These are phyloP conservation scores for Drosophila mayaguana DNA, from an alignment of 2,888 invertebrate species.

Conservation along the genomic window DNA sequence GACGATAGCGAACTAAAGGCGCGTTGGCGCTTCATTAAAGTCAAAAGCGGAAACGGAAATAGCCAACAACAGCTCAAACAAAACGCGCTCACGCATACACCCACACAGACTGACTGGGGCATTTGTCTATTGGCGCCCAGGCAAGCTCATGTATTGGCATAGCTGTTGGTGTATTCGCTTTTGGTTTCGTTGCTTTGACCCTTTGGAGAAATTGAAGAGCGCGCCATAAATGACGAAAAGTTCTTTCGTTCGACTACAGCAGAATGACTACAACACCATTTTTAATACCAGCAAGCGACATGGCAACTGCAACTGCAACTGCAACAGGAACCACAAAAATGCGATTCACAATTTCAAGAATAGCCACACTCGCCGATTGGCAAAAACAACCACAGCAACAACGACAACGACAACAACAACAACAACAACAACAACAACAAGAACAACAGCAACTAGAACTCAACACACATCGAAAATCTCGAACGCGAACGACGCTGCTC, in stretches of 20 bases:
- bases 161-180: constrained; percentile 28
- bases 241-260: constrained; percentile 60
- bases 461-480: constrained; percentile 68
- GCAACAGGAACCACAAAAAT: constrained; percentile 24
- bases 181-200: constrained; percentile 53
- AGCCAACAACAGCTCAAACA: constrained; percentile 40
- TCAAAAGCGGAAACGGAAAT: constrained; percentile 67
- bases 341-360: constrained; percentile 39
- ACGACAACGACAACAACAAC: constrained; percentile 30
- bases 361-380: constrained; percentile 22
- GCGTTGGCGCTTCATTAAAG: constrained; percentile 76
- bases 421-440: constrained; percentile 18
- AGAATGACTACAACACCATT: constrained; percentile 75
- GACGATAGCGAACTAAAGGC: constrained; percentile 44
- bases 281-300: constrained; percentile 55
- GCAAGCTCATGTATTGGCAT: constrained; percentile 20
- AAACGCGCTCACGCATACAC: constrained; percentile 14
- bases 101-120: constrained; percentile 7
- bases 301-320: constrained; percentile 10
- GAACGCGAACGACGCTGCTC: constrained; percentile 53
- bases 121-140: constrained; percentile 44
- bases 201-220: constrained; percentile 53
- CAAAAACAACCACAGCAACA: constrained; percentile 27
- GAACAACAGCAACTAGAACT: constrained; percentile 37
- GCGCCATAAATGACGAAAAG: constrained; percentile 77